Conservation (phyloP, 2,888 invertebrate species). For the Spilosoma lubricipeda region DNA sequence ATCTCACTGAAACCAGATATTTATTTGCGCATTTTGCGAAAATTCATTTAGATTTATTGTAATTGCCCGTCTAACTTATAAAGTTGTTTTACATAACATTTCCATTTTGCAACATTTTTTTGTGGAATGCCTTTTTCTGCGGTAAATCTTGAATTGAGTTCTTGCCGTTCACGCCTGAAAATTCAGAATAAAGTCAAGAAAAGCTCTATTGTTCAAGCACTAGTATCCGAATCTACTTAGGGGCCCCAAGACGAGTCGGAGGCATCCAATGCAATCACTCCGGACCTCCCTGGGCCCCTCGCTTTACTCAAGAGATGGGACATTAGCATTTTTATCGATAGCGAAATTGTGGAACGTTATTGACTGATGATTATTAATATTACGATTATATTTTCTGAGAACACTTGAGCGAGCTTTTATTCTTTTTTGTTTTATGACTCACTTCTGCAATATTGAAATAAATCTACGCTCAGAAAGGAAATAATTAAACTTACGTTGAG, state of each 20-base stretch:
- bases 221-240: conserved; percentile 64
- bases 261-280: conserved; percentile 78
- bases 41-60: conserved; percentile 27
- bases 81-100: conserved; percentile 25
- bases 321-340: conserved; percentile 84
- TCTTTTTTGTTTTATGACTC: conserved; percentile 14
- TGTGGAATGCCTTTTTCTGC: conserved; percentile 30
- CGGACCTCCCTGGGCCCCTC: conserved; percentile 55
- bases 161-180: conserved; percentile 42
- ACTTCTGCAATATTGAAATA: conserved; percentile 1
- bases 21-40: conserved; percentile 7
- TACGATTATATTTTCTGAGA: conserved; percentile 44
- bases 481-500: neutral
- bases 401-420: conserved; percentile 14
- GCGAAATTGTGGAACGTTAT: conserved; percentile 63
- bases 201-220: conserved; percentile 59
- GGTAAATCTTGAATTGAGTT: conserved; percentile 49
- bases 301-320: conserved; percentile 62
- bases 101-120: conserved; percentile 25
- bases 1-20: conserved; percentile 17
- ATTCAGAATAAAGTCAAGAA: conserved; percentile 59
- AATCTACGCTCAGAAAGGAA: neutral
- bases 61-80: conserved; percentile 23
- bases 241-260: conserved; percentile 56
- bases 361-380: conserved; percentile 57